These are phyloP conservation scores for Scytalopus superciliaris DNA, from an alignment of 2,113 vertebrate species.

Conservation along the genomic window DNA sequence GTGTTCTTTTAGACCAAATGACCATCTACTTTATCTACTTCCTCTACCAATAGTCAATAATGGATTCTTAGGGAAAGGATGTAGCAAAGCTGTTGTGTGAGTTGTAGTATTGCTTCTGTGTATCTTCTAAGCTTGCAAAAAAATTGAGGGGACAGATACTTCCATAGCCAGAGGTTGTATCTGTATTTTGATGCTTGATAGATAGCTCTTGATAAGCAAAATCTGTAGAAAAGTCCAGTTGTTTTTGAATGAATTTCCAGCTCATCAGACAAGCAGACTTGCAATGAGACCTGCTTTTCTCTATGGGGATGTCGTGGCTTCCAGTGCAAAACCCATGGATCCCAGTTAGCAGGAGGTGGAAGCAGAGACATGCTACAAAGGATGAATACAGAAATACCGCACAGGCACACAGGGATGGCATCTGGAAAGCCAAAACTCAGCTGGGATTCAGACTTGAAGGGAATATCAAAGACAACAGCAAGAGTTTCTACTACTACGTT, in stretches of 20 bases:
- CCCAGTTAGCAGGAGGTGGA: not conserved
- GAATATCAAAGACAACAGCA: not conserved
- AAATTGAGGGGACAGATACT: not conserved
- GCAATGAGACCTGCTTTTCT: not conserved
- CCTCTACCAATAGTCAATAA: not conserved
- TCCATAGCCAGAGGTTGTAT: not conserved
- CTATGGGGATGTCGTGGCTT: not conserved
- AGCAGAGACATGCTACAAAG: not conserved
- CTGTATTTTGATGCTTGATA: not conserved
- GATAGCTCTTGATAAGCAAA: not conserved
- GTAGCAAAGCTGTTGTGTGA: not conserved
- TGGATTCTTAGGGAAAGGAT: not conserved
- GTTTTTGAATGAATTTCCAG: not conserved
- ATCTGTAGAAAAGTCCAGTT: not conserved
- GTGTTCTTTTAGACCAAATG: not conserved
- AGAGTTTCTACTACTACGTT: not conserved
- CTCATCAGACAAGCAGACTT: not conserved
- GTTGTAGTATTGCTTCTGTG: not conserved
- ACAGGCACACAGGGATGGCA: too few species aligned
- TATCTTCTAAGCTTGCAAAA: not conserved
- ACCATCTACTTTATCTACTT: not conserved
- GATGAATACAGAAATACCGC: fast-evolving
- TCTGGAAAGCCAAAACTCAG: not conserved
- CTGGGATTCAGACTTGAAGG: not conserved
- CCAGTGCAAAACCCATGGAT: not conserved